These are phyloP conservation scores for Calephelis nemesis DNA, from an alignment of 1,140 invertebrate genomes.

Conservation along the genomic window DNA sequence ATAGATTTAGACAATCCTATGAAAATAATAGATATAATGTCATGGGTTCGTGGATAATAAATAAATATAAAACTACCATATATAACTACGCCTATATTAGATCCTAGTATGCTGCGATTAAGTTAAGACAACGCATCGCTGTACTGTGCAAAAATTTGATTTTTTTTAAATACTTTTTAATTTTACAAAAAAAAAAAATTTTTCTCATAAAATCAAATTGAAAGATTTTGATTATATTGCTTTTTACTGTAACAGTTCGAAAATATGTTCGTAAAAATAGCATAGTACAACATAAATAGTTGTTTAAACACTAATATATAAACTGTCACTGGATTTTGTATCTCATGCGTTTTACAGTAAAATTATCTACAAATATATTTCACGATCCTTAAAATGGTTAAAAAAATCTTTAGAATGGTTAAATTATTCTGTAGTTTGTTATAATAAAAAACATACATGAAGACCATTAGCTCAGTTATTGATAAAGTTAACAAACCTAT, in stretches of 20 bases:
- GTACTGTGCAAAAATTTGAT: neutral
- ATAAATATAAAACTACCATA: slow-evolving; percentile 22
- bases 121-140: neutral
- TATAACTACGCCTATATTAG: slow-evolving; percentile 29
- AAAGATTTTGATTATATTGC: too few relatives aligned
- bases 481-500: neutral
- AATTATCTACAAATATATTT: slow-evolving; percentile 9
- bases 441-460: slow-evolving; percentile 23
- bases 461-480: neutral
- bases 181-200: neutral
- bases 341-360: neutral
- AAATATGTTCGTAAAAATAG: too few relatives aligned
- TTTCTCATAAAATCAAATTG: too few relatives aligned
- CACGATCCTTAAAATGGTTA: neutral
- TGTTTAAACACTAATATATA: neutral
- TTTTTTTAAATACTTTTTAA: neutral
- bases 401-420: neutral
- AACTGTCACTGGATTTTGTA: slow-evolving; percentile 2
- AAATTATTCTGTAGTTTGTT: slow-evolving; percentile 15
- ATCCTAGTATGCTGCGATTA: slow-evolving; percentile 35
- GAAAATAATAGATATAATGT: slow-evolving; percentile 7
- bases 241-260: too few relatives aligned
- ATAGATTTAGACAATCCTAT: slow-evolving; percentile 2
- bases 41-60: slow-evolving; percentile 22
- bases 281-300: neutral